Percentiles rank a stretch among this genome's conserved stretches.
These are phyloP conservation scores for Ephydatia muelleri DNA, from an alignment of 37 sponge, comb jelly and placozoan species.

Conservation along the genomic window DNA sequence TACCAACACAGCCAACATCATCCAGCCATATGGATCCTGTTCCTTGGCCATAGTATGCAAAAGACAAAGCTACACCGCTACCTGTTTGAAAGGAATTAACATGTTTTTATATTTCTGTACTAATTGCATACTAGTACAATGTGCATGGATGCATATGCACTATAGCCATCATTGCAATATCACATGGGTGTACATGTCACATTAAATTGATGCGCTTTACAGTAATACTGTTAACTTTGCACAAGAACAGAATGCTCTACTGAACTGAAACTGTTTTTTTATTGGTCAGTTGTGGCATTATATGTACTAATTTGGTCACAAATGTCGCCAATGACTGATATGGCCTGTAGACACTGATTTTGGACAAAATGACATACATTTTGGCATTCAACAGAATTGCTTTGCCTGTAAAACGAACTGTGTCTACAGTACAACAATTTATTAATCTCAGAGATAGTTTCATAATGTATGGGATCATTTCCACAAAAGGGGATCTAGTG, in stretches of 20 bases:
- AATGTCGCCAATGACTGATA: no score
- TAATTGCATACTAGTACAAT: background rate
- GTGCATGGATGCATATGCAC: no score
- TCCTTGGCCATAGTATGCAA: conserved; percentile 30
- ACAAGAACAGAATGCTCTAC: background rate
- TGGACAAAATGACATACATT: no score
- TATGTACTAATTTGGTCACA: background rate
- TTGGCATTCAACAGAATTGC: no score
- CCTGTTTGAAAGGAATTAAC: background rate
- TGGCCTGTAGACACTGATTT: no score
- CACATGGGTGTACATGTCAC: no score
- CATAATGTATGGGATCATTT: no score
- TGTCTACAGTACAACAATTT: no score
- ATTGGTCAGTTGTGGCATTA: background rate
- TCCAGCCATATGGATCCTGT: conserved; percentile 29
- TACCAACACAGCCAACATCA: conserved; percentile 21
- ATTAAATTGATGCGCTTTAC: background rate
- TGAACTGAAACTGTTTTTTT: background rate
- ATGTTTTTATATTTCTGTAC: background rate
- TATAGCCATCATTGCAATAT: no score
- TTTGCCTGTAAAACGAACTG: no score
- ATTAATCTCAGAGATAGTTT: no score
- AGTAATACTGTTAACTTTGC: background rate
- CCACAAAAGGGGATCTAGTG: no score
- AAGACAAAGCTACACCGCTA: background rate